These are phyloP conservation scores for Prinia subflava DNA, from an alignment of 2,113 vertebrate genomes.

Conservation along the genomic window DNA sequence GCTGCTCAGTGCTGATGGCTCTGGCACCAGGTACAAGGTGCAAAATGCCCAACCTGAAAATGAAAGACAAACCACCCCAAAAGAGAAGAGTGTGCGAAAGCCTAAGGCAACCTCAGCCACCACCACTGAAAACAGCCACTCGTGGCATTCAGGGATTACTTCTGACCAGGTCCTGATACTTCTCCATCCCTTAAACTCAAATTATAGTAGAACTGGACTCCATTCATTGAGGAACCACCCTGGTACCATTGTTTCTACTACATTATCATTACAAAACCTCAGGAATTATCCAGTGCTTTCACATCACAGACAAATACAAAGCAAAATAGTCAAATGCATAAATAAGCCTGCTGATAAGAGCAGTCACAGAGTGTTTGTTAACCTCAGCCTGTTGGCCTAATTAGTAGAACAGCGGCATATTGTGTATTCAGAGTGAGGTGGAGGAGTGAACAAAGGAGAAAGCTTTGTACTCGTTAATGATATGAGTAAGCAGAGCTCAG, in stretches of 20 bases:
- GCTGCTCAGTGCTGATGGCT: not conserved
- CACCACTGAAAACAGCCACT: not conserved
- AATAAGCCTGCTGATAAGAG: constrained; percentile 24
- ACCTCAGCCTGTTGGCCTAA: constrained; percentile 1
- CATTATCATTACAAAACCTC: not conserved
- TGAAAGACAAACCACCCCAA: not conserved
- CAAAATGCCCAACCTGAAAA: not conserved
- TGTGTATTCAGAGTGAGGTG: constrained; percentile 1
- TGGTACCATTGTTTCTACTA: not conserved
- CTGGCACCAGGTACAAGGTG: not conserved
- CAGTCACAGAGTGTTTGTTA: not conserved
- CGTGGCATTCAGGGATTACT: not conserved
- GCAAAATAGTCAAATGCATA: constrained; percentile 39
- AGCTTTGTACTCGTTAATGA: constrained; percentile 65
- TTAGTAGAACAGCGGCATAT: not conserved
- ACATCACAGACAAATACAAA: not conserved
- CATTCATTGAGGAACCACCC: not conserved
- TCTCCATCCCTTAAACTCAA: not conserved
- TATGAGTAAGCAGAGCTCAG: constrained; percentile 52
- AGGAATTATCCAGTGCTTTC: not conserved
- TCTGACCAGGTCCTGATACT: not conserved
- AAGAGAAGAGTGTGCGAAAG: not conserved
- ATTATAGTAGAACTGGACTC: not conserved
- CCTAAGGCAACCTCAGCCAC: not conserved
- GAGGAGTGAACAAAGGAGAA: not conserved